These are phyloP conservation scores for Hydroisotoma schaefferi DNA, from an alignment of 2,888 invertebrate genomes.

Conservation along the genomic window DNA sequence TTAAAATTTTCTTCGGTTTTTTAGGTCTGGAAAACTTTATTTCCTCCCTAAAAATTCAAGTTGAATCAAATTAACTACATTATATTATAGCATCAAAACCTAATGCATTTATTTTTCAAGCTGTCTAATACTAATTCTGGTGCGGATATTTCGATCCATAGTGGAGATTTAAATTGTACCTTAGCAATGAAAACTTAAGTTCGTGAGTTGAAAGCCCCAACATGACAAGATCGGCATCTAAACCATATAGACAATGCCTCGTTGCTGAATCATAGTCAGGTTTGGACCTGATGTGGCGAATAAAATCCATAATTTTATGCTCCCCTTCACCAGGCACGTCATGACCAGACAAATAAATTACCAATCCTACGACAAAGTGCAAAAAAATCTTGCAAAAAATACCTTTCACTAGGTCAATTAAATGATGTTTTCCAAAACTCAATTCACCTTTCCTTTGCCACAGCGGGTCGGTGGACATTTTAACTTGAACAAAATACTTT, in stretches of 20 bases:
- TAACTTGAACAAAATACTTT: constrained; percentile 69
- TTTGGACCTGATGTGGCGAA: constrained; percentile 74
- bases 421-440: not conserved
- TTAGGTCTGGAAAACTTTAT: constrained; percentile 42
- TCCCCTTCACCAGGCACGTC: constrained; percentile 90
- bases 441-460: constrained; percentile 78
- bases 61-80: not conserved
- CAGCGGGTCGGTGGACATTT: constrained; percentile 67
- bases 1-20: constrained; percentile 25
- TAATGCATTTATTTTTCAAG: too few relatives aligned
- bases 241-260: constrained; percentile 91
- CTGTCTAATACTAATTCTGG: too few relatives aligned
- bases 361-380: not conserved
- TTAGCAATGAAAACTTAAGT: constrained; percentile 85
- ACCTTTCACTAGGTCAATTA: not conserved
- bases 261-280: constrained; percentile 85
- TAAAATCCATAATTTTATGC: constrained; percentile 99
- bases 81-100: too few relatives aligned
- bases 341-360: constrained; percentile 50
- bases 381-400: constrained; percentile 7
- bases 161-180: constrained; percentile 60
- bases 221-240: constrained; percentile 98
- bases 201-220: constrained; percentile 93
- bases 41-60: constrained; percentile 39
- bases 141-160: not conserved